A percentile compares a stretch with the other conserved stretches of the same genome.
phyloP scores from a whole-genome alignment of 2,797 vertebrate genomes.

The Cossypha polioptera region DNA sequence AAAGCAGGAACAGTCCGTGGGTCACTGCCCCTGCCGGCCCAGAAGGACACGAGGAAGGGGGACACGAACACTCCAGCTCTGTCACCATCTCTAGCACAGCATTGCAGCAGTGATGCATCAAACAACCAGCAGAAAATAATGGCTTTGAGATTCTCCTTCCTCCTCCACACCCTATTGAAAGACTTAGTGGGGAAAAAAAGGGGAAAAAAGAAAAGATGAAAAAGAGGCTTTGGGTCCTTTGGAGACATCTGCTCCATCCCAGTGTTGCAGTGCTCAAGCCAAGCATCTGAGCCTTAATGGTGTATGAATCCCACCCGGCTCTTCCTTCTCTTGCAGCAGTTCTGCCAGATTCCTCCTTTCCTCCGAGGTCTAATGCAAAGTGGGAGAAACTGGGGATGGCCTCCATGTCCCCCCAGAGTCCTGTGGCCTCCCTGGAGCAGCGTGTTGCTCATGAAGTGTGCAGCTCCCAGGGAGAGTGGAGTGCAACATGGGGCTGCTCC shows the following conservation, averaged over 20 bases:
- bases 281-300: neutral
- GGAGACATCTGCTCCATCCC: neutral
- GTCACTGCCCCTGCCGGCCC: neutral
- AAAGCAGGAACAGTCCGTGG: accelerated
- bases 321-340: neutral
- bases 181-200: neutral
- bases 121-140: neutral
- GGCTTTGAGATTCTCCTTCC: slow-evolving; percentile 10
- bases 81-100: neutral
- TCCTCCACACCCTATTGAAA: neutral
- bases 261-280: neutral
- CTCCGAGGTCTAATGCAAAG: neutral
- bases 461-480: neutral
- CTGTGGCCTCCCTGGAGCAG: neutral
- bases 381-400: neutral
- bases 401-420: neutral
- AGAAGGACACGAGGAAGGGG: accelerated
- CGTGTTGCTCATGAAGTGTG: neutral
- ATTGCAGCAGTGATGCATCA: neutral
- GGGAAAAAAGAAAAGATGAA: accelerated
- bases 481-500: neutral
- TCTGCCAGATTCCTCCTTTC: neutral
- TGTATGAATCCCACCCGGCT: neutral
- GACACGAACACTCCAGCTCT: neutral
- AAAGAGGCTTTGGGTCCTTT: neutral